Percentiles rank a stretch among this genome's conserved stretches.
These are phyloP conservation scores for Ceratina calcarata DNA, from an alignment of 1,140 invertebrate species.

Conservation along the genomic window DNA sequence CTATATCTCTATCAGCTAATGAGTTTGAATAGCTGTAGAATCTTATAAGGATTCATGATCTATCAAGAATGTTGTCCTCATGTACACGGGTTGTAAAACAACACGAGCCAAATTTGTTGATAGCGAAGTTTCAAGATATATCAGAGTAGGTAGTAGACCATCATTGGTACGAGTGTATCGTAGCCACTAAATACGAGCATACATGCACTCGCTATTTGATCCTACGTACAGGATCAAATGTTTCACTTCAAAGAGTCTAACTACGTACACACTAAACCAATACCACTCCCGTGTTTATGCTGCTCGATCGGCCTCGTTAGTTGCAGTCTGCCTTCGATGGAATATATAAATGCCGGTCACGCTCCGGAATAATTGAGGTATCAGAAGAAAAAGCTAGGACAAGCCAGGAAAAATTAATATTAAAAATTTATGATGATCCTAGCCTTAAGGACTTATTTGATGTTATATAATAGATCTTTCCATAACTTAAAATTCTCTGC, in stretches of 20 bases:
- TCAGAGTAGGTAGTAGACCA: neutral
- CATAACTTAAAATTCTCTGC: no score
- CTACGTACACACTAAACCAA: neutral
- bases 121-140: neutral
- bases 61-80: no score
- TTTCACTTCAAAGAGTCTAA: slow-evolving; percentile 25
- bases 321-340: neutral
- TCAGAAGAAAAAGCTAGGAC: no score
- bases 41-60: no score
- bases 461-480: no score
- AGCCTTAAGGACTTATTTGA: no score
- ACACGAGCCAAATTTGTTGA: neutral
- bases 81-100: neutral
- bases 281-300: slow-evolving; percentile 16
- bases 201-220: slow-evolving; percentile 22
- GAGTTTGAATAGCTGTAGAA: no score
- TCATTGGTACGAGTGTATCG: neutral
- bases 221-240: slow-evolving; percentile 15
- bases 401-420: no score
- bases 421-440: no score
- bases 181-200: neutral
- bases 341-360: slow-evolving; percentile 4
- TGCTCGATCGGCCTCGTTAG: slow-evolving; percentile 2
- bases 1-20: no score
- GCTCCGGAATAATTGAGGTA: no score